phyloP scores from a whole-genome alignment of 2,888 invertebrate species.

The Drosophila atripex region DNA sequence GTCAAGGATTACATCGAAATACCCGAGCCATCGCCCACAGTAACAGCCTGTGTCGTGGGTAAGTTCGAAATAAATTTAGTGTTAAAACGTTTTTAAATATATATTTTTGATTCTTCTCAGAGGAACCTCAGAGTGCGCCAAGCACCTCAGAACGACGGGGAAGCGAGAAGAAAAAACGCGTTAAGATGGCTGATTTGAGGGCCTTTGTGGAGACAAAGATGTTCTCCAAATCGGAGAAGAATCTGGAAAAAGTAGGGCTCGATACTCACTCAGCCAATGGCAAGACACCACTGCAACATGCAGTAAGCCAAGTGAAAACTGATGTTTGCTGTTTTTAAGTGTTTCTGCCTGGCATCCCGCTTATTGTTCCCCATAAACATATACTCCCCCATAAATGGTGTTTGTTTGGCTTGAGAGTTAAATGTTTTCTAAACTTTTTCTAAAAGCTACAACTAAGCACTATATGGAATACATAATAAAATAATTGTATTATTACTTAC shows the following conservation, averaged over 20 bases:
- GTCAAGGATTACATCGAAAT: slow-evolving; percentile 91
- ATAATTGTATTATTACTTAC: neutral
- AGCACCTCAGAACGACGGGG: slow-evolving; percentile 86
- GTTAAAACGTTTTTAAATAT: neutral
- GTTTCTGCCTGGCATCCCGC: slow-evolving; percentile 31
- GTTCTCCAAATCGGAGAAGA: slow-evolving; percentile 95
- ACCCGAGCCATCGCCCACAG: slow-evolving; percentile 88
- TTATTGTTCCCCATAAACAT: slow-evolving; percentile 27
- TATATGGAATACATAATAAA: neutral
- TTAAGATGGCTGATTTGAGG: slow-evolving; percentile 95
- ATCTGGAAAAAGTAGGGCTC: slow-evolving; percentile 94
- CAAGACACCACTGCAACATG: slow-evolving; percentile 87
- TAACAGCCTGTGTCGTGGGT: slow-evolving; percentile 83
- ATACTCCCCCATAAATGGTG: slow-evolving; percentile 15
- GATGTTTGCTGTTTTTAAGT: slow-evolving; percentile 44
- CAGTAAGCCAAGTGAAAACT: slow-evolving; percentile 85
- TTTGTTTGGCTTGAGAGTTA: slow-evolving; percentile 40
- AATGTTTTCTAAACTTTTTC: neutral
- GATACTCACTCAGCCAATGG: slow-evolving; percentile 84
- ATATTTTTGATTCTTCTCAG: slow-evolving; percentile 53
- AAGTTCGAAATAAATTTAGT: slow-evolving; percentile 17
- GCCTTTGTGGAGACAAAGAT: slow-evolving; percentile 96
- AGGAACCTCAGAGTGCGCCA: slow-evolving; percentile 65
- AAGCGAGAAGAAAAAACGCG: slow-evolving; percentile 93
- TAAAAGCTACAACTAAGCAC: neutral